phyloP scores from a whole-genome alignment of 2,113 vertebrate genomes.

The Gymnocephalus cernua region DNA sequence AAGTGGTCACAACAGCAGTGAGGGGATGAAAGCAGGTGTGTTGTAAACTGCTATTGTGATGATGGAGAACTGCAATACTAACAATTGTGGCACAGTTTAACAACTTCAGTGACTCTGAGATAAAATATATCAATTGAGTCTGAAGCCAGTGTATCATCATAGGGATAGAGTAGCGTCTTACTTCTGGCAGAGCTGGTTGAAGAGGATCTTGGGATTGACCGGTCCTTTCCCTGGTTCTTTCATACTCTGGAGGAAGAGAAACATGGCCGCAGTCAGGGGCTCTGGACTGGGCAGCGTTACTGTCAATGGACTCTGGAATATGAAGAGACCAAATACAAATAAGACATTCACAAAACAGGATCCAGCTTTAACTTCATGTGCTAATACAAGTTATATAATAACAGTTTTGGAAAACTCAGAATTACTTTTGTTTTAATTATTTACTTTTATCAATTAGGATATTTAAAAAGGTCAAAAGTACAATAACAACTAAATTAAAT shows the following conservation, averaged over 20 bases:
- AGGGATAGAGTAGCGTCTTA: slow-evolving; percentile 73
- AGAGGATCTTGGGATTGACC: slow-evolving; percentile 94
- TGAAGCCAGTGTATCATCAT: not conserved
- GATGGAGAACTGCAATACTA: slow-evolving; percentile 7
- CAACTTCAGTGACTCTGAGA: not conserved
- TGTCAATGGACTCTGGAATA: slow-evolving; percentile 87
- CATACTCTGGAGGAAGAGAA: slow-evolving; percentile 96
- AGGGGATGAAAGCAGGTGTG: slow-evolving; percentile 37
- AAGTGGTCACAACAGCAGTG: slow-evolving; percentile 37
- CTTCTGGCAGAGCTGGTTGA: slow-evolving; percentile 98
- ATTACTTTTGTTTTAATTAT: not conserved
- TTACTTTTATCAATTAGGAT: not conserved
- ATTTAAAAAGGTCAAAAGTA: not conserved
- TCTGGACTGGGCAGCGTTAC: slow-evolving; percentile 91
- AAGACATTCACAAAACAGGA: not conserved
- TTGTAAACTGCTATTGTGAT: slow-evolving; percentile 4
- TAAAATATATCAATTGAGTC: slow-evolving; percentile 1
- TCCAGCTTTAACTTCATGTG: not conserved
- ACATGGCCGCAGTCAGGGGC: slow-evolving; percentile 95
- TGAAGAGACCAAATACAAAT: not conserved
- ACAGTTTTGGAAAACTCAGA: not conserved
- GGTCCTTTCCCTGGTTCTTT: slow-evolving; percentile 93
- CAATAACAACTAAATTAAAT: not conserved
- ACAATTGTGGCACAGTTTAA: slow-evolving; percentile 10
- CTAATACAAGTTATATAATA: not conserved